Conservation (phyloP, 2,113 vertebrate genomes). For the Corythornis cristatus region DNA sequence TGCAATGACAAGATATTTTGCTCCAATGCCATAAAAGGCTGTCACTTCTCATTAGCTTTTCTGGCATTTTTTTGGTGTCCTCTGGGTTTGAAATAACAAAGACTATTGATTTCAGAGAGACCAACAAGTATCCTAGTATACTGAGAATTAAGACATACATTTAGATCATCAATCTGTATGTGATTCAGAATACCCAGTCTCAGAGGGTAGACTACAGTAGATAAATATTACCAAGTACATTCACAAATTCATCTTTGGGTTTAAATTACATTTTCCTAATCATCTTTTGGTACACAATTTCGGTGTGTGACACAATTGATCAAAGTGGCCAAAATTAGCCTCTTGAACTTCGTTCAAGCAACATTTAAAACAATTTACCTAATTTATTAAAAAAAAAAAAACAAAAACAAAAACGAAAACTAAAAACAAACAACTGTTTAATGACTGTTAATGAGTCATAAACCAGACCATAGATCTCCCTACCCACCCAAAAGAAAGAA, state of each 20-base stretch:
- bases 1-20: not conserved
- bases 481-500: not conserved
- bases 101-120: not conserved
- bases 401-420: too few relatives aligned
- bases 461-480: not conserved
- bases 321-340: not conserved
- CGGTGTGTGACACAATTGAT: not conserved
- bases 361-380: not conserved
- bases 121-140: not conserved
- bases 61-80: not conserved
- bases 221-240: not conserved
- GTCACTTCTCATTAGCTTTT: not conserved
- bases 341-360: not conserved
- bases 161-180: not conserved
- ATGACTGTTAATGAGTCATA: not conserved
- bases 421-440: not conserved
- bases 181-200: not conserved
- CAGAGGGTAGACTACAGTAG: not conserved
- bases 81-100: constrained; percentile 6
- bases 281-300: not conserved
- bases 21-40: not conserved
- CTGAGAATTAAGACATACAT: not conserved
- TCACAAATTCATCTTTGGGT: not conserved
- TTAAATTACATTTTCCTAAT: not conserved
- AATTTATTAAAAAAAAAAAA: not conserved